Evolutionary conservation across 2,888 invertebrate genomes (phyloP).

Genomic region (Orthonychiurus folsomi): DNA sequence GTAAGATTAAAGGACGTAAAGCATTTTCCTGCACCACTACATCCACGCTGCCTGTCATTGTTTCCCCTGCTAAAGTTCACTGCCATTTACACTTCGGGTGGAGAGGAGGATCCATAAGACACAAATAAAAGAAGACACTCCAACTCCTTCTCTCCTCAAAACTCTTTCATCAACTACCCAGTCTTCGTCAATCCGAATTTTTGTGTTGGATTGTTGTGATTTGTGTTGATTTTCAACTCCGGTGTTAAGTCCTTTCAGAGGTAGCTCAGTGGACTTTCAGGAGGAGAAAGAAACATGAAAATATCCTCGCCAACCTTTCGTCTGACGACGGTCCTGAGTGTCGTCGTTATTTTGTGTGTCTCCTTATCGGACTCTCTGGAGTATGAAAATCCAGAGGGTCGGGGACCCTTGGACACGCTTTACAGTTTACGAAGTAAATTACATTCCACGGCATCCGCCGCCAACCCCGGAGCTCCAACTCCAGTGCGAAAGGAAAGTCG

Average conservation of each 20-base stretch:
- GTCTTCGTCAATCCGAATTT: neutral
- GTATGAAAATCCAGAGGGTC: conserved; percentile 32
- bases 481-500: conserved; percentile 33
- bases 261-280: neutral
- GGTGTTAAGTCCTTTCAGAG: neutral
- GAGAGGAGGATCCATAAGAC: conserved; percentile 10
- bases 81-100: conserved; percentile 12
- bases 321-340: too few relatives aligned
- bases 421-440: conserved; percentile 38
- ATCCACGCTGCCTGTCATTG: conserved; percentile 13
- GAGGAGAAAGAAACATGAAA: neutral
- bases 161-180: neutral
- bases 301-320: too few relatives aligned
- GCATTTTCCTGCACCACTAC: neutral
- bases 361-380: conserved; percentile 25
- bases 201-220: neutral
- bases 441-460: conserved; percentile 11
- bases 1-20: too few relatives aligned
- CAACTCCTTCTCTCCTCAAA: neutral
- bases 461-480: conserved; percentile 11
- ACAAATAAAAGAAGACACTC: conserved; percentile 10
- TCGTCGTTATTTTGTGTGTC: neutral
- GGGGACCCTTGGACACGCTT: conserved; percentile 35
- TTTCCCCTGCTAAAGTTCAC: conserved; percentile 25
- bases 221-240: neutral